These are phyloP conservation scores for Urocynchramus pylzowi DNA, from an alignment of 2,113 vertebrate genomes.

Conservation along the genomic window DNA sequence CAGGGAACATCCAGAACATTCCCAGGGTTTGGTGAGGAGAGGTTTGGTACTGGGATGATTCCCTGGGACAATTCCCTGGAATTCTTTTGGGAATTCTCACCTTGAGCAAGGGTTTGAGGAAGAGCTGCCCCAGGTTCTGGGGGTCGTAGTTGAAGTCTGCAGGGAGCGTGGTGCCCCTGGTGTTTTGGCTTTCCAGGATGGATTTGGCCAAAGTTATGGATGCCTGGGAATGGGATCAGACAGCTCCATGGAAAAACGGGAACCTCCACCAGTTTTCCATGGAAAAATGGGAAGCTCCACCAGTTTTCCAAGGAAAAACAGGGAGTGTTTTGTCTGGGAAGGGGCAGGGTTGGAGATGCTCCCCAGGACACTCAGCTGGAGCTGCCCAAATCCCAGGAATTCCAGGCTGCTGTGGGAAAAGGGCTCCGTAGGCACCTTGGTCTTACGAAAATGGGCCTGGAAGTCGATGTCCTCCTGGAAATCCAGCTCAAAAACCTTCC, in stretches of 20 bases:
- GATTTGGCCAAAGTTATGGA: conserved; percentile 78
- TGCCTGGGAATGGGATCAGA: conserved; percentile 68
- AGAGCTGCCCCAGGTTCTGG: conserved; percentile 77
- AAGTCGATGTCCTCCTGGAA: conserved; percentile 86
- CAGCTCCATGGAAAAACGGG: background rate
- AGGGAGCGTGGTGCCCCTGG: conserved; percentile 83
- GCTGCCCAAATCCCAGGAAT: background rate
- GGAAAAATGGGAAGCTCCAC: background rate
- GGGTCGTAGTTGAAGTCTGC: conserved; percentile 86
- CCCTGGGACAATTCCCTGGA: background rate
- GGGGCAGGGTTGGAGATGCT: background rate
- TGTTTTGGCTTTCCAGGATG: conserved; percentile 73
- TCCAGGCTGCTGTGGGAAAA: background rate
- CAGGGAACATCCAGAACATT: background rate
- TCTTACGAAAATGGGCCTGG: conserved; percentile 76
- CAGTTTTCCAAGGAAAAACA: background rate
- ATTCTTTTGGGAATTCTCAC: conserved; percentile 64
- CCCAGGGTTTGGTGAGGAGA: background rate
- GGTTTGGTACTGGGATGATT: background rate
- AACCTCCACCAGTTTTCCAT: background rate
- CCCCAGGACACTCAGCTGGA: background rate
- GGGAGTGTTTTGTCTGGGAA: background rate
- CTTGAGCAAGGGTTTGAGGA: conserved; percentile 81
- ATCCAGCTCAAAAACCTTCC: conserved; percentile 81
- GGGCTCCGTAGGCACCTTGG: conserved; percentile 71